These are phyloP conservation scores for Atethmia centrago DNA, from an alignment of 2,888 invertebrate genomes.

Conservation along the genomic window DNA sequence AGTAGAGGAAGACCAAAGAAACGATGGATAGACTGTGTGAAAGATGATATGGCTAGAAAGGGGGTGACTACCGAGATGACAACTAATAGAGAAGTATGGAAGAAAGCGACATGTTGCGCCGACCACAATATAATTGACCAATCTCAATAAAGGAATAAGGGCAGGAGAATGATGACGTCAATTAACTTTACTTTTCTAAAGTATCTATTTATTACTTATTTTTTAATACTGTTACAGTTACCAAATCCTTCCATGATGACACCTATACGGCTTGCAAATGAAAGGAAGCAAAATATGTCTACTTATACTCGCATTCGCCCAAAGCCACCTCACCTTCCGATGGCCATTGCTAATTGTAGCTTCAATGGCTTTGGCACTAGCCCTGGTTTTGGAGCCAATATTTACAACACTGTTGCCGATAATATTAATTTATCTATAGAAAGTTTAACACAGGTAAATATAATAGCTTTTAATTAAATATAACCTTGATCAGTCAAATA, in stretches of 20 bases:
- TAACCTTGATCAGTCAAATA: neutral
- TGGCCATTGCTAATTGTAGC: slow-evolving; percentile 61
- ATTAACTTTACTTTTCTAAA: neutral
- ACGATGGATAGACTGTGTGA: too few species aligned
- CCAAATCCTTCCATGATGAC: slow-evolving; percentile 68
- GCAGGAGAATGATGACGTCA: neutral
- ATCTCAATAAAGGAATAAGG: too few species aligned
- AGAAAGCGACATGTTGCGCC: too few species aligned
- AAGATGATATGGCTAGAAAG: too few species aligned
- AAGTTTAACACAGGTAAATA: slow-evolving; percentile 85
- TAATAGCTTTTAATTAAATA: slow-evolving; percentile 11
- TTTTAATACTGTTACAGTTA: slow-evolving; percentile 66
- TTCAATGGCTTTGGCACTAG: slow-evolving; percentile 76
- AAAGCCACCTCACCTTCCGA: slow-evolving; percentile 65
- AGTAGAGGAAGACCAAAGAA: too few species aligned
- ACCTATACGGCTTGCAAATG: slow-evolving; percentile 72
- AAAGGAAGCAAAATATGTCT: slow-evolving; percentile 65
- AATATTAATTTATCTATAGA: slow-evolving; percentile 88
- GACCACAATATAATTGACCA: too few species aligned
- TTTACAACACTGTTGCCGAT: slow-evolving; percentile 70
- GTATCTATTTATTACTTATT: neutral
- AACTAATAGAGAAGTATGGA: too few species aligned
- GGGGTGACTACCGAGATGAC: too few species aligned
- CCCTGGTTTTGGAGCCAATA: slow-evolving; percentile 69
- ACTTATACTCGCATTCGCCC: slow-evolving; percentile 73